phyloP scores from a whole-genome alignment of 2,113 vertebrate genomes.

The Pelobates fuscus region DNA sequence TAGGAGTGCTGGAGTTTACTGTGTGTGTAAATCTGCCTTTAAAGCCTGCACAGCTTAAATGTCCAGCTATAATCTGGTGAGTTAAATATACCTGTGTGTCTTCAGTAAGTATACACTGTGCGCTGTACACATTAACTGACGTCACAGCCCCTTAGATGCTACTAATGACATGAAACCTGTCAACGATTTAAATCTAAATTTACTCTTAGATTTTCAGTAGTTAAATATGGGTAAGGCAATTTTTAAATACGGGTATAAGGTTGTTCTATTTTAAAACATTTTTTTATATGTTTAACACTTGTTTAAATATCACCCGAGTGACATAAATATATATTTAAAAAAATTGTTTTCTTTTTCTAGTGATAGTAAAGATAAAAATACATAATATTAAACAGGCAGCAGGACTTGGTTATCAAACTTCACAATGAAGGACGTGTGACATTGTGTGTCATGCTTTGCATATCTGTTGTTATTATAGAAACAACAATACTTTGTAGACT shows the following conservation, averaged over 20 bases:
- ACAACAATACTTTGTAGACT: too few species aligned
- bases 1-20: conserved; percentile 20
- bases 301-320: background rate
- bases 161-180: too few species aligned
- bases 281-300: background rate
- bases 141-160: background rate
- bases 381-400: too few species aligned
- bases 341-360: background rate
- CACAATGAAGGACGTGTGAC: too few species aligned
- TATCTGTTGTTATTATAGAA: too few species aligned
- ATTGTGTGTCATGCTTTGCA: too few species aligned
- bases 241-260: conserved; percentile 2
- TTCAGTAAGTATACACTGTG: background rate
- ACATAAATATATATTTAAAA: too few species aligned
- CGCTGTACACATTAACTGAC: background rate
- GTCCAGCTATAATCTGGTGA: background rate
- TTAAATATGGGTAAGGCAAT: too few species aligned
- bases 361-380: background rate
- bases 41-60: background rate
- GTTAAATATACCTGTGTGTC: background rate
- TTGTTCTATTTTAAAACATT: conserved; percentile 9
- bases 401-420: too few species aligned
- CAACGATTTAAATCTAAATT: too few species aligned
- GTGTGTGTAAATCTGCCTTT: conserved; percentile 8
- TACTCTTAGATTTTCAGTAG: too few species aligned